Evolutionary conservation across 1,140 invertebrate genomes (phyloP).

Genomic region (Pygmarrhopalites habei): DNA sequence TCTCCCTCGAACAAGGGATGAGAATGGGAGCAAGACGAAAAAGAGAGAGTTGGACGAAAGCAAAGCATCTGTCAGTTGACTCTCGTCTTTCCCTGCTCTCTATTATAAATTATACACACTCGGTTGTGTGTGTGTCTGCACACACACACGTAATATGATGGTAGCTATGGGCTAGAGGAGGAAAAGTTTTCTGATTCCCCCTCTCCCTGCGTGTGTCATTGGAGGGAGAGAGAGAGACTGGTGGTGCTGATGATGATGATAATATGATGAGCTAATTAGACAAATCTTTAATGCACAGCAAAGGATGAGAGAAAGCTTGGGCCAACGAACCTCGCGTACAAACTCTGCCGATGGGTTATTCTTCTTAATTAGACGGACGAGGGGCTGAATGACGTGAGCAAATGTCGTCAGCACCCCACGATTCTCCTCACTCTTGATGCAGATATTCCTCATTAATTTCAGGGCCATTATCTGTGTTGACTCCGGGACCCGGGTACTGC

Average conservation of each 20-base stretch:
- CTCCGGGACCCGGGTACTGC: conserved; percentile 12
- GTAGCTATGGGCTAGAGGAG: too few species aligned
- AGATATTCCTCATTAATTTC: conserved; percentile 33
- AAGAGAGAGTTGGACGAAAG: too few species aligned
- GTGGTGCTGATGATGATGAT: conserved; percentile 13
- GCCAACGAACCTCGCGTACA: conserved; percentile 17
- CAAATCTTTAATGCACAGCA: conserved; percentile 16
- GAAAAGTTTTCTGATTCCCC: too few species aligned
- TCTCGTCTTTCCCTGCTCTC: too few species aligned
- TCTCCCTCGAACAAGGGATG: too few species aligned
- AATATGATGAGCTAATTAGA: conserved; percentile 22
- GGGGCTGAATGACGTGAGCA: conserved; percentile 13
- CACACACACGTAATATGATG: too few species aligned
- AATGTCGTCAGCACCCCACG: conserved; percentile 18
- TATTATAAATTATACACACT: too few species aligned
- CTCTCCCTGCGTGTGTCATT: too few species aligned
- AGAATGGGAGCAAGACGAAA: too few species aligned
- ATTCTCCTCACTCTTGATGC: conserved; percentile 31
- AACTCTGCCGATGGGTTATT: conserved; percentile 13
- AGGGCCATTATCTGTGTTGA: conserved; percentile 20
- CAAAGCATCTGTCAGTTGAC: too few species aligned
- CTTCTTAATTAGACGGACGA: conserved; percentile 14
- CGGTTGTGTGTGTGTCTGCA: neutral
- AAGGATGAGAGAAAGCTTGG: too few species aligned
- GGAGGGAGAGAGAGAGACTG: neutral